Base-by-base conservation (phyloP, 2,888 invertebrate genomes). In the Eugnorisma glareosa region DNA sequence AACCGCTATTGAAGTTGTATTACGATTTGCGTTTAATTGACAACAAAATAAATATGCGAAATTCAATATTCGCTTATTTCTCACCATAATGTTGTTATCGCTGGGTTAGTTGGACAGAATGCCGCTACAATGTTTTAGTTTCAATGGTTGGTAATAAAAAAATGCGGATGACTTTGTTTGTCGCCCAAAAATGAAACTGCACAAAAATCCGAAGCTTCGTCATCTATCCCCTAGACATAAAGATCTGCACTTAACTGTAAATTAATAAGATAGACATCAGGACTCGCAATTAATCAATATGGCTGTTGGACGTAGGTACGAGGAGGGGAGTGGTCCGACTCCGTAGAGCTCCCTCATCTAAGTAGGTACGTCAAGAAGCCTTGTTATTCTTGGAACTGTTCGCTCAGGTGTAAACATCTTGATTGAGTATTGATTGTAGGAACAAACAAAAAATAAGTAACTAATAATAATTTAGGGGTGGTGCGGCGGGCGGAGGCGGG, bases 371-470 rank as follows among this genome's bases (percentile, higher is more conserved):
- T 43, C 61, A 61, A 77, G 69, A 57, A 69, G 51, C 77, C 68
- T 77, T 77, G 72, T 83, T 83, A 77, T 81, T 73, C 69, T 69
- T 77, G 54, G 48, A 70, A 73, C 85, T 83, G 83, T 83, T 86
- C 84, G 85, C 79, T 61, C 51, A 37, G 40, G 40, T 67, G 48
- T 71, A 68, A 78, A 74, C 67, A 67, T 67, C 70, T 78, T 74
- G 63, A 82, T 82, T 74, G 83, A 51, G 61, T 77, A 82, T 83
- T 78, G 82, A 82, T 83, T 83, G 79, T 70, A 74, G 35, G 51
- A 69, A 28, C 15, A 61, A 35, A 28, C n/a, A 77, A 70, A 35
- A 68, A 81, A 67, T 59, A 66, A 59, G 45, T 31, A 31, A 15
- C 1, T 37, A 28, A 45, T 54, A 61, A 54, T 35, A 21, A 72